Conservation (phyloP, 2,113 vertebrate genomes). For the Melanocharis versteri region DNA sequence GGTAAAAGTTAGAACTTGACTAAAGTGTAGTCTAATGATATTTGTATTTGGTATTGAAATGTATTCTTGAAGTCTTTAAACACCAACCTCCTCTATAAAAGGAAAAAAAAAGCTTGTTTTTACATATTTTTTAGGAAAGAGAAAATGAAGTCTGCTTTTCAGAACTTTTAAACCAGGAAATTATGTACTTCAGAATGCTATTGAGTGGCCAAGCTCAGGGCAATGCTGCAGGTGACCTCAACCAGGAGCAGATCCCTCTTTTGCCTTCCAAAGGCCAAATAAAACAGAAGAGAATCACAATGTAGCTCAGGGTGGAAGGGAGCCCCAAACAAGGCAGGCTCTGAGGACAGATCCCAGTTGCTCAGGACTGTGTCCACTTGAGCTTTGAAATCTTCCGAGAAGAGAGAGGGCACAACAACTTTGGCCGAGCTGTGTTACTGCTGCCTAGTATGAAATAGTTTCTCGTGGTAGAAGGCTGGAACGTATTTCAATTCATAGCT, state of each 20-base stretch:
- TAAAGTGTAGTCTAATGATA: neutral
- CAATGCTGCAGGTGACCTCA: neutral
- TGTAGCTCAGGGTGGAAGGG: neutral
- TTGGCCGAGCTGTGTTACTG: neutral
- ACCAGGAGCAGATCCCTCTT: neutral
- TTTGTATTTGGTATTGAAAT: neutral
- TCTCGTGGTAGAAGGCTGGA: neutral
- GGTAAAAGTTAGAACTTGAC: neutral
- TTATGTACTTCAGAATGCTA: neutral
- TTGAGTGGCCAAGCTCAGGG: neutral
- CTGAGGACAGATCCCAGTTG: neutral
- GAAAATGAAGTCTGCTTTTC: neutral
- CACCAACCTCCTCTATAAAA: neutral
- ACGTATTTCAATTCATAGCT: neutral
- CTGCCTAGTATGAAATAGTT: neutral
- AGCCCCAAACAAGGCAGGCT: neutral
- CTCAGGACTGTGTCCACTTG: neutral
- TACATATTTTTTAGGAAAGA: neutral
- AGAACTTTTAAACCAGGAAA: neutral
- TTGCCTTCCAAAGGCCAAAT: neutral
- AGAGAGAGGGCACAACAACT: neutral
- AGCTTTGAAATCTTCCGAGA: neutral
- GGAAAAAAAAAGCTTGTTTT: neutral
- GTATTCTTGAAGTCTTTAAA: neutral
- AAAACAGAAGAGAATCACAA: neutral